Base-by-base conservation (phyloP, 1,140 invertebrate species). In the Cydia amplana region DNA sequence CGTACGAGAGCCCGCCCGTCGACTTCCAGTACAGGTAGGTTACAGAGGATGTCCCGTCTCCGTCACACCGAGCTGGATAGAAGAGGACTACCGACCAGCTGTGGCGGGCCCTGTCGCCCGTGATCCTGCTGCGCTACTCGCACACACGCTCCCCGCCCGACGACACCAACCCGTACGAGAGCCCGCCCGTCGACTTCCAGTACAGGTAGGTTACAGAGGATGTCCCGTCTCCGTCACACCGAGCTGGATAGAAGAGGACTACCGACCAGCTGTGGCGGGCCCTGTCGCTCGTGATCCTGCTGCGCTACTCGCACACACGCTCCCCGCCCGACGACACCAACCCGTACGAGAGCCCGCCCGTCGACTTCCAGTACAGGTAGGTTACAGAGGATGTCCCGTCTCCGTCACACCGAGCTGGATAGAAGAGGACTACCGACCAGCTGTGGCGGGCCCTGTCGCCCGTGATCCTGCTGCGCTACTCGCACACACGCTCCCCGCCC, bases 1-100 rank as follows among this genome's bases (percentile, higher is more conserved):
- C 89, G 0, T 87, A 88, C 20, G 86, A 89, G 0, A 87, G 87
- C 32, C 87, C 88, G 20, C 88, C 88, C 4, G 65, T 63, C 2
- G 83, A 91, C 32, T 91, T 89, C 74, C 75, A 91, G 64, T 88
- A 89, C 72, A 91, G 90, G 90, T 90, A 81, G 4, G 73, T 51
- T 81, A 65, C 9, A 43, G 6, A 25, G 25, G 25, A 25, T 25
- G 25, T 25, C 25, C 25, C 25, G 25, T 25, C 25, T 25, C 25
- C 25, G 25, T 25, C 25, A 25, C 25, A 25, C 25, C 3, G 25
- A 25, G n/a, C n/a, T n/a, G n/a, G n/a, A n/a, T n/a, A n/a, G n/a
- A n/a, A n/a, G n/a, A n/a, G n/a, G n/a, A n/a, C n/a, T n/a, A 40
- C 60, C 5, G 83, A 87, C 9, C 73, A 78, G 2, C 80, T 88